These are phyloP conservation scores for Bibio marci DNA, from an alignment of 2,888 invertebrate genomes.

Conservation along the genomic window DNA sequence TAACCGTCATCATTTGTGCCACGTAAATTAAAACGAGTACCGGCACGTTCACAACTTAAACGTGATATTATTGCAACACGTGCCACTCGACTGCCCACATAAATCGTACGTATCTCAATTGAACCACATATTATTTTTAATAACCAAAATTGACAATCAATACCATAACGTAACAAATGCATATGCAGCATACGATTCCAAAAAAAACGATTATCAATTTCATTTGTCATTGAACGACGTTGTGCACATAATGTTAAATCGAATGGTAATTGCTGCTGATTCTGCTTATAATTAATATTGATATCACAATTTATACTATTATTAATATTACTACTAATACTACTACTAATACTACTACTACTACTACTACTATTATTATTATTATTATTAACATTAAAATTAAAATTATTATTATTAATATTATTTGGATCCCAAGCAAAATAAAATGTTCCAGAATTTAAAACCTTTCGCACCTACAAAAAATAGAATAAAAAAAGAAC, in stretches of 20 bases:
- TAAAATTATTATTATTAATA: too few relatives aligned
- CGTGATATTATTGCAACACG: conserved; percentile 90
- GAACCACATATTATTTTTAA: conserved; percentile 94
- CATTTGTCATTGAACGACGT: conserved; percentile 58
- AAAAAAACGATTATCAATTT: conserved; percentile 90
- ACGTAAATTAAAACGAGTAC: conserved; percentile 93
- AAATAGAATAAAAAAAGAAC: too few relatives aligned
- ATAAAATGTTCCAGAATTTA: conserved; percentile 96
- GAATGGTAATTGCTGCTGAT: conserved; percentile 31
- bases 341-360: too few relatives aligned
- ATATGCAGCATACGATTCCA: conserved; percentile 96
- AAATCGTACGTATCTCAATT: conserved; percentile 92
- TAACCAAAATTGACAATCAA: conserved; percentile 82
- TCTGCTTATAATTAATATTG: too few relatives aligned
- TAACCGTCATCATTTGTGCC: conserved; percentile 99
- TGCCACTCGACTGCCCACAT: conserved; percentile 88
- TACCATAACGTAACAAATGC: conserved; percentile 78
- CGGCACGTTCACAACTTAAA: conserved; percentile 93
- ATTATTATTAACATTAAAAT: too few relatives aligned
- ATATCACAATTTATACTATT: too few relatives aligned
- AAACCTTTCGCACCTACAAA: conserved; percentile 65
- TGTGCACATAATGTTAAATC: conserved; percentile 96
- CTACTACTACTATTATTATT: too few relatives aligned
- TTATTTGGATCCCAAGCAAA: conserved; percentile 76
- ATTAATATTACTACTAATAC: too few relatives aligned